These are phyloP conservation scores for Luffia ferchaultella DNA, from an alignment of 2,888 invertebrate genomes.

Conservation along the genomic window DNA sequence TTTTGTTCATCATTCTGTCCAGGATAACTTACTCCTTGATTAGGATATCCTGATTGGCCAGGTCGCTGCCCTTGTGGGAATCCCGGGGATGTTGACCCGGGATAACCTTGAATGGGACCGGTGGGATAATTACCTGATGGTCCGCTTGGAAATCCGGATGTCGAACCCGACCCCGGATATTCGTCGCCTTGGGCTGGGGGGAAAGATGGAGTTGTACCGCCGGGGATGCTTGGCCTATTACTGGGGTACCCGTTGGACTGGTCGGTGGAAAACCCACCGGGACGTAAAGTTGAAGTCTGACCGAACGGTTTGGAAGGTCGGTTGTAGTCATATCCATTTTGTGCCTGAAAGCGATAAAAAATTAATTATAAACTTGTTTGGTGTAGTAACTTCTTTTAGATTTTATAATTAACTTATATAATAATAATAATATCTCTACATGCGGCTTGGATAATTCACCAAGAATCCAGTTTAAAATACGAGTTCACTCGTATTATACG, in stretches of 20 bases:
- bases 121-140: too few relatives aligned
- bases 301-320: constrained; percentile 71
- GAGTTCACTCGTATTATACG: too few relatives aligned
- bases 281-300: constrained; percentile 28
- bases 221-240: constrained; percentile 23
- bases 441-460: too few relatives aligned
- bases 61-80: constrained; percentile 22
- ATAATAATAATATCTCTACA: too few relatives aligned
- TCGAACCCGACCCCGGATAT: constrained; percentile 23
- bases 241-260: constrained; percentile 29
- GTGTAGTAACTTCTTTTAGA: background rate
- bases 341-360: constrained; percentile 47
- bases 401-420: background rate
- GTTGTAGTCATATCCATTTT: constrained; percentile 80
- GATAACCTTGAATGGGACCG: constrained; percentile 18
- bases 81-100: constrained; percentile 16
- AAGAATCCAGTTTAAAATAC: too few relatives aligned
- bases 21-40: constrained; percentile 19
- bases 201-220: constrained; percentile 28
- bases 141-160: constrained; percentile 34
- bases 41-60: constrained; percentile 29
- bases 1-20: constrained; percentile 14
- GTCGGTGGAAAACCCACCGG: constrained; percentile 24
- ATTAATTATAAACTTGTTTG: background rate
- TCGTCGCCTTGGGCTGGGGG: constrained; percentile 21